Percentiles rank a stretch among this genome's conserved stretches.
These are phyloP conservation scores for Geodia barretti DNA, from an alignment of 37 sponge, comb jelly and placozoan genomes.

Conservation along the genomic window DNA sequence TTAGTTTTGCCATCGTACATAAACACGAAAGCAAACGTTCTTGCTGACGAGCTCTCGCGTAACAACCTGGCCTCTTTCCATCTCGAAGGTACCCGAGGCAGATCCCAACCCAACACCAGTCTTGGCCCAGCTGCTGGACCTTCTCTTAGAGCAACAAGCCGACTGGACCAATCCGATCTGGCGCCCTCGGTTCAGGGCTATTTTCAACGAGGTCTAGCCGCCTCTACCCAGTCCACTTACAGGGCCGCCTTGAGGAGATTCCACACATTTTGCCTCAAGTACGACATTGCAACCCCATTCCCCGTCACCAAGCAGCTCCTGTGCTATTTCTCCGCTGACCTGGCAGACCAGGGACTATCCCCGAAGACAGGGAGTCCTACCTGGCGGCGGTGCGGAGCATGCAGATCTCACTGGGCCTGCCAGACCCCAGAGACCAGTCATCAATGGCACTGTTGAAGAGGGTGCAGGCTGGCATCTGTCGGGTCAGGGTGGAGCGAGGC, in stretches of 20 bases:
- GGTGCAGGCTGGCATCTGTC: neutral
- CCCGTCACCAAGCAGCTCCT: neutral
- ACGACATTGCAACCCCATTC: neutral
- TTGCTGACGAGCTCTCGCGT: neutral
- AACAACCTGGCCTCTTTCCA: neutral
- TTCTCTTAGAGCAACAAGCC: neutral
- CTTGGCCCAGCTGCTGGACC: neutral
- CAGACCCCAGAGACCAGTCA: constrained; percentile 1
- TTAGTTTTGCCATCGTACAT: neutral
- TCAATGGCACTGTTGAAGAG: neutral
- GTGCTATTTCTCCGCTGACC: constrained; percentile 9
- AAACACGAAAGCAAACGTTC: neutral
- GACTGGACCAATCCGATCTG: neutral
- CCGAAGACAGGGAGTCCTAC: neutral
- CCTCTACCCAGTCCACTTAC: constrained; percentile 1
- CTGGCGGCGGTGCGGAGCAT: neutral
- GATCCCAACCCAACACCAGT: neutral
- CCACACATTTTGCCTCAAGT: neutral
- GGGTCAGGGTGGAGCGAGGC: no score
- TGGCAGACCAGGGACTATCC: constrained; percentile 1
- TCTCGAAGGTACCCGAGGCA: neutral
- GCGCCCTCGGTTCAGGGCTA: constrained; percentile 1
- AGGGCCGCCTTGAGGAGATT: neutral
- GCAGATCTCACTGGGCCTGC: neutral
- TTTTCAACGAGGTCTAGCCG: neutral